These are phyloP conservation scores for Agonum fuliginosum DNA, from an alignment of 2,888 invertebrate genomes.

Conservation along the genomic window DNA sequence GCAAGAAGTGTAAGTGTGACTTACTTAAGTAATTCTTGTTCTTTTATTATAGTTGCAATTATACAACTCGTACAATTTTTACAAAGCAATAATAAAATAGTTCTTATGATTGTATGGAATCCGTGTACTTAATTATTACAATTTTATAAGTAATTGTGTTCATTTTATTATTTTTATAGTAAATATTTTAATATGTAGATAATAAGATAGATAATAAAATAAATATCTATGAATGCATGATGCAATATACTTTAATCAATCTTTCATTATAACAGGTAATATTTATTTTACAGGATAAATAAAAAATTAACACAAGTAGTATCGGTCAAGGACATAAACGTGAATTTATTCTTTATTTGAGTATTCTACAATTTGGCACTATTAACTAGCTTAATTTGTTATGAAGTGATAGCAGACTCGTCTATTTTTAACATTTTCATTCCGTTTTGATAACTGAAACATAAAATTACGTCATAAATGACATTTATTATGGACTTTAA, in stretches of 20 bases:
- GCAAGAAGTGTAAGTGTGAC: constrained; percentile 45
- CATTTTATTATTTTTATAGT: constrained; percentile 55
- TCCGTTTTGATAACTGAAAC: not conserved
- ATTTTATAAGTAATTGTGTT: constrained; percentile 56
- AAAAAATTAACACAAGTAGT: too few relatives aligned
- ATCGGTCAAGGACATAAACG: too few relatives aligned
- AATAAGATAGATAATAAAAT: constrained; percentile 38
- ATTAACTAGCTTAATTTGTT: too few relatives aligned
- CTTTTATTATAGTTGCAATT: constrained; percentile 4
- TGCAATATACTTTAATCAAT: not conserved
- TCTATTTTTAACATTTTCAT: too few relatives aligned
- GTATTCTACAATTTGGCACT: too few relatives aligned
- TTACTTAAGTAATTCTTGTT: constrained; percentile 20
- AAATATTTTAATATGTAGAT: constrained; percentile 49
- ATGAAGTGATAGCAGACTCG: too few relatives aligned
- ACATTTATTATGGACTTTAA: too few relatives aligned
- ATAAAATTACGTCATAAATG: not conserved
- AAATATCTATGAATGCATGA: constrained; percentile 42
- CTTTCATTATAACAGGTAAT: too few relatives aligned
- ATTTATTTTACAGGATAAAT: too few relatives aligned
- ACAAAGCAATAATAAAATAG: constrained; percentile 18
- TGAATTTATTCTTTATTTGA: too few relatives aligned
- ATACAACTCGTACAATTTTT: constrained; percentile 34
- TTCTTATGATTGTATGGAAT: constrained; percentile 49
- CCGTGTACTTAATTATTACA: constrained; percentile 54